Evolutionary conservation across 2,888 invertebrate genomes (phyloP), one percentile per base, ranked within the genome.

Genomic region (Yponomeuta sedellus): DNA sequence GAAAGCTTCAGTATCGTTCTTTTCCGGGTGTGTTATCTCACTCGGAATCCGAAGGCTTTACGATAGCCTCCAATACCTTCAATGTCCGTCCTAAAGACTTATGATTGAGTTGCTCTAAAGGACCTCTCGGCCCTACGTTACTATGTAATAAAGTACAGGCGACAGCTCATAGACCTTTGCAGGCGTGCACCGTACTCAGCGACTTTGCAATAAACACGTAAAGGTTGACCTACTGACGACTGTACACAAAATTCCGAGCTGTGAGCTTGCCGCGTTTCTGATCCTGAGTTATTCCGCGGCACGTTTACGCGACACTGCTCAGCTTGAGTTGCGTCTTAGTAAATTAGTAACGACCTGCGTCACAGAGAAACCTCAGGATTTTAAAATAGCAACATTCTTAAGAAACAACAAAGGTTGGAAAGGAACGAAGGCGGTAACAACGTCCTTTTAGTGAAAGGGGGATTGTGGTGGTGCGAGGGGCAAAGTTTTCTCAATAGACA

Each of bases 251-350:
- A 84, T 82, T 83, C 78, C 74, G 77, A 75, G 71, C 72, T 70
- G 80, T 76, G 80, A 80, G 80, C 77, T 83, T 20, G 79, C 72
- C 73, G 77, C 76, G 78, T 82, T 83, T 82, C 75, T 72, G 72
- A 72, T 62, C 72, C 70, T 81, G 81, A 84, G 83, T 86, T 88
- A 88, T 88, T 86, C 87, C 74, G 68, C 74, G 81, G 80, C 87
- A 88, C 86, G 87, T 82, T 77, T 77, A 39, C 44, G 44, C 58
- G 61, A 10, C 22, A 34, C 61, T 25, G 34, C 28, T 40, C 59
- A 52, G 16, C 44, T 52, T 52, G 62, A 44, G 52, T 40, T 64
- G 64, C 67, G 64, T n/a, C 61, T 61, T 34, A 28, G 28, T n/a
- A 59, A 61, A 61, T 61, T 61, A 61, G 61, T 25, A 61, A 34